Percentiles rank a stretch among this genome's conserved stretches.
Conservation (phyloP, 2,888 invertebrate species). For the Endotricha flammealis region DNA sequence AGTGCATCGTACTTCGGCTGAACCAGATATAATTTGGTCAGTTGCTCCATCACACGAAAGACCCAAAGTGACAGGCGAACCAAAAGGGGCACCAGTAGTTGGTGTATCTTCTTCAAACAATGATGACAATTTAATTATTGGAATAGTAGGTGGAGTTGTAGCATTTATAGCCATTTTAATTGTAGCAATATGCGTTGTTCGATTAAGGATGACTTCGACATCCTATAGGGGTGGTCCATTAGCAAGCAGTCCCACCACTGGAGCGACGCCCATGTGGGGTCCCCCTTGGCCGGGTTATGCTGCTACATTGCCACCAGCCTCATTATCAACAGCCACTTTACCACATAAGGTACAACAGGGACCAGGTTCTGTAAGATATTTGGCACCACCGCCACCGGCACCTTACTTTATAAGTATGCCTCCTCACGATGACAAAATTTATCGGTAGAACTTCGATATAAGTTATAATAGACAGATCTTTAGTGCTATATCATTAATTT, state of each 20-base stretch:
- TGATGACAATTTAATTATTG: constrained; percentile 95
- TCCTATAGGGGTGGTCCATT: constrained; percentile 84
- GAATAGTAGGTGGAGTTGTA: constrained; percentile 95
- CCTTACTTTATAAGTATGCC: constrained; percentile 82
- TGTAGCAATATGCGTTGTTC: constrained; percentile 92
- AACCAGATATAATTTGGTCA: constrained; percentile 95
- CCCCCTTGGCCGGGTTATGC: constrained; percentile 77
- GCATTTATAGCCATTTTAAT: constrained; percentile 93
- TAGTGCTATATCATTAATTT: constrained; percentile 17
- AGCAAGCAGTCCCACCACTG: constrained; percentile 79
- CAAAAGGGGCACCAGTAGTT: constrained; percentile 77
- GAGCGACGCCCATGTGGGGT: constrained; percentile 79
- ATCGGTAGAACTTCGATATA: constrained; percentile 63
- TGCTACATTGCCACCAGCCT: constrained; percentile 78
- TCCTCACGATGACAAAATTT: constrained; percentile 81
- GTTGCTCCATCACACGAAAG: constrained; percentile 84
- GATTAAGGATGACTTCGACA: constrained; percentile 83
- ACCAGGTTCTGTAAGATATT: constrained; percentile 72
- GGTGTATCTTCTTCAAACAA: constrained; percentile 83
- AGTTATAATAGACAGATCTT: constrained; percentile 13
- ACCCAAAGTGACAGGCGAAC: constrained; percentile 74
- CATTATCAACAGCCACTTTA: constrained; percentile 80
- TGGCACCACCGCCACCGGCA: constrained; percentile 81
- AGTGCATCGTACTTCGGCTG: constrained; percentile 81
- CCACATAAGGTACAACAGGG: constrained; percentile 81